Evolutionary conservation across 2,113 vertebrate genomes (phyloP), one percentile per base, ranked within the genome.

Genomic region (Lophius piscatorius): DNA sequence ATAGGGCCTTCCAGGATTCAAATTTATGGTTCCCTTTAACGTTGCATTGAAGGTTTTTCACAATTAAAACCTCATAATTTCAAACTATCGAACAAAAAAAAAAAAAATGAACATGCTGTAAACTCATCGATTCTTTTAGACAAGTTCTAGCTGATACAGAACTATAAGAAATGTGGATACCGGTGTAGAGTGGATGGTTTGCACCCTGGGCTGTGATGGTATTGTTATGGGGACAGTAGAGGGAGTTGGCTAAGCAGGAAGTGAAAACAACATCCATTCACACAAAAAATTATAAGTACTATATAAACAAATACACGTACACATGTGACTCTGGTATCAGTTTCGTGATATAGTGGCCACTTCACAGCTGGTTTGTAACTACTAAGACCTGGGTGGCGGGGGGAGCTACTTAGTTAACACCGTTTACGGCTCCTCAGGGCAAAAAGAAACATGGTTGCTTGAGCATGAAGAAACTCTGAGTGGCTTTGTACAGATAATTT

Each of bases 341-440:
- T 75, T 65, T 71, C 63, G 47, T 31, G 22, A 52, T 18, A 50
- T 10, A 38, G 61, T 28, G 50, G 48, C 57, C 48, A 74, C 29
- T 55, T n/a, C 23, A 54, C 63, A 70, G 66, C 49, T 78, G 70
- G 58, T 72, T 52, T 58, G 57, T 57, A 62, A 28, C 3, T 35
- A 23, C 52, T 49, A 22, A 52, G 13, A 22, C 16, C 14, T 31
- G n/a, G 28, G 12, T 9, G 0, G 14, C 12, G 49, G 41, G 56
- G 12, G 49, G 52, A 41, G 61, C 45, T 49, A 50, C 29, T 72
- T 70, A 59, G 70, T 66, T 76, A 68, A 76, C 63, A 31, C 63
- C 63, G 76, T 73, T 81, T 78, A 77, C 47, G 5, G 36, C 9
- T 63, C 78, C 74, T 63, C 21, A 9, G 55, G 80, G 73, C 42